Evolutionary conservation across 2,113 vertebrate genomes (phyloP).

Genomic region (Scomber japonicus): DNA sequence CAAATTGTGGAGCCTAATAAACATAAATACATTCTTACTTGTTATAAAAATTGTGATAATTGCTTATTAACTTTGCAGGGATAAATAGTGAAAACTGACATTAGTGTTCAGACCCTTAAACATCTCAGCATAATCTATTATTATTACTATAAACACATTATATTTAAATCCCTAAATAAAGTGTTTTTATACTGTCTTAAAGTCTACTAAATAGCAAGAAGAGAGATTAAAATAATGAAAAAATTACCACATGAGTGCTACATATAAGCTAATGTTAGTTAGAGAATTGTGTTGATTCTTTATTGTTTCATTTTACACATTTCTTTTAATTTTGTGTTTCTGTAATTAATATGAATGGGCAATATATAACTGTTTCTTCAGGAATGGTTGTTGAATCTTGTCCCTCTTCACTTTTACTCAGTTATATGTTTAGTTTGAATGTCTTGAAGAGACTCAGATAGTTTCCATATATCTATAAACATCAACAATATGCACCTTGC

Average conservation of each 20-base stretch:
- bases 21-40: not conserved
- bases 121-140: too few relatives aligned
- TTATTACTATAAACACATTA: conserved; percentile 9
- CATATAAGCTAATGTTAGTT: not conserved
- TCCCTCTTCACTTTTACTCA: not conserved
- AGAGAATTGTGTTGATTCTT: not conserved
- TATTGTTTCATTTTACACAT: not conserved
- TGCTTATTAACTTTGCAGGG: too few relatives aligned
- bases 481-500: conserved; percentile 8
- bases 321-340: not conserved
- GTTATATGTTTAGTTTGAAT: conserved; percentile 1
- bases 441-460: not conserved
- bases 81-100: too few relatives aligned
- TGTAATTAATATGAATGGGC: not conserved
- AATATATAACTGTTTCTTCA: not conserved
- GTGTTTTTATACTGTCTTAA: not conserved
- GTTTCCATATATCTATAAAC: conserved; percentile 5
- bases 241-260: too few relatives aligned
- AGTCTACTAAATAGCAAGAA: conserved; percentile 10
- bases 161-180: conserved; percentile 34
- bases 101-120: too few relatives aligned
- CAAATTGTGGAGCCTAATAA: not conserved
- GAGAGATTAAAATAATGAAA: not conserved
- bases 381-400: not conserved
- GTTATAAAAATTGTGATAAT: too few relatives aligned